phyloP scores from a whole-genome alignment of 2,888 invertebrate genomes.

The Andrena camellia region DNA sequence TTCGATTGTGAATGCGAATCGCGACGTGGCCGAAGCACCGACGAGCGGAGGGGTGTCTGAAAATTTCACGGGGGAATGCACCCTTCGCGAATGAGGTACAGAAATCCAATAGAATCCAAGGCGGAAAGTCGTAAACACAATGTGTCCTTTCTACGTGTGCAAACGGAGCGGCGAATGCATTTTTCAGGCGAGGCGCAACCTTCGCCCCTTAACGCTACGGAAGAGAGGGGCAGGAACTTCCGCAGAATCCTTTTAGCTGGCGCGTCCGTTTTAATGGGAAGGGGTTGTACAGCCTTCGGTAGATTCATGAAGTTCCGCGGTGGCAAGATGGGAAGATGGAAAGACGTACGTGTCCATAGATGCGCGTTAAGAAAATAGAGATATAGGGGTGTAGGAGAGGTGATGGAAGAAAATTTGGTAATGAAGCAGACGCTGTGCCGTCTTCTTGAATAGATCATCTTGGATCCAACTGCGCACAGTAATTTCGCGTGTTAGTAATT shows the following conservation, averaged over 20 bases:
- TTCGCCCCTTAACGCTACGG: constrained; percentile 39
- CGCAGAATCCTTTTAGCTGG: constrained; percentile 65
- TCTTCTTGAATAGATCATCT: no score
- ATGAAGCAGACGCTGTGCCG: no score
- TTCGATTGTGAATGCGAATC: constrained; percentile 34
- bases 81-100: constrained; percentile 35
- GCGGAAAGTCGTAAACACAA: constrained; percentile 63
- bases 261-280: constrained; percentile 68
- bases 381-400: no score
- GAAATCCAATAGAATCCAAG: constrained; percentile 63
- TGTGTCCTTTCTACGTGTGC: constrained; percentile 54
- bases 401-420: no score
- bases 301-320: constrained; percentile 45
- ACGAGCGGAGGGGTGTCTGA: constrained; percentile 16
- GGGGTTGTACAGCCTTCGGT: constrained; percentile 49
- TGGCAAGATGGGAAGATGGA: constrained; percentile 28
- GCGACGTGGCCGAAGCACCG: constrained; percentile 13
- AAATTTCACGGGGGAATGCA: constrained; percentile 60
- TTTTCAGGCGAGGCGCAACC: constrained; percentile 60
- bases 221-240: constrained; percentile 32
- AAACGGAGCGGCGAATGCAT: constrained; percentile 61
- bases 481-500: constrained; percentile 8
- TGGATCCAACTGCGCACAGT: no score
- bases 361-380: background rate
- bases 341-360: background rate